Percentiles rank a stretch among this genome's conserved stretches.
phyloP scores from a whole-genome alignment of 2,888 invertebrate genomes.

The Vannuccia rotundouncinata region DNA sequence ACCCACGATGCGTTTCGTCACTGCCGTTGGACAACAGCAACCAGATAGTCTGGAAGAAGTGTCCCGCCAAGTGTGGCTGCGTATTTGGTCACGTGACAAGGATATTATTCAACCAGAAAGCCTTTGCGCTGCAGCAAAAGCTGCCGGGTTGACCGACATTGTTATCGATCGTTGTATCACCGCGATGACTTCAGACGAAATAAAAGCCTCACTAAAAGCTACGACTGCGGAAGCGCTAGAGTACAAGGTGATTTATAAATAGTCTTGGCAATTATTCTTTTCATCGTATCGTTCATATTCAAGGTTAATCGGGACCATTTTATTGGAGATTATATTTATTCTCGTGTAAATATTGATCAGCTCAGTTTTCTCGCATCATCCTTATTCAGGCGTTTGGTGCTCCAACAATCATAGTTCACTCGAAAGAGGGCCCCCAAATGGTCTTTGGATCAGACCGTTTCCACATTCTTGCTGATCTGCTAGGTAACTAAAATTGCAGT shows the following conservation, averaged over 20 bases:
- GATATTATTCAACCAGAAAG: conserved; percentile 50
- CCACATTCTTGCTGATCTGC: conserved; percentile 51
- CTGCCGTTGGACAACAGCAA: conserved; percentile 50
- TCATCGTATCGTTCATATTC: no score
- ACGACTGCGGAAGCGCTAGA: conserved; percentile 51
- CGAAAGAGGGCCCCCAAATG: conserved; percentile 46
- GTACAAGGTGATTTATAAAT: conserved; percentile 45
- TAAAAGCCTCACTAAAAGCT: conserved; percentile 48
- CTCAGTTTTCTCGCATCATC: no score
- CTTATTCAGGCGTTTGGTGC: conserved; percentile 57
- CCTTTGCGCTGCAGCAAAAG: conserved; percentile 44
- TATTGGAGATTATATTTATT: no score
- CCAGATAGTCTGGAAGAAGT: conserved; percentile 49
- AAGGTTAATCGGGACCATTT: no score
- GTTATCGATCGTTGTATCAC: conserved; percentile 43
- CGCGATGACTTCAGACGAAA: conserved; percentile 44
- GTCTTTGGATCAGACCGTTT: conserved; percentile 57
- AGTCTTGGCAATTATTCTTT: no score
- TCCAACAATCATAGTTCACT: conserved; percentile 53
- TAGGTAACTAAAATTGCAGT: no score
- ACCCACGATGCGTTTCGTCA: conserved; percentile 52
- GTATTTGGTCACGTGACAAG: conserved; percentile 52
- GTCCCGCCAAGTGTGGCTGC: conserved; percentile 53
- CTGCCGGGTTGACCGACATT: conserved; percentile 45
- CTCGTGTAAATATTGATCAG: no score